These are phyloP conservation scores for Archivesica marissinica DNA, from an alignment of 1,140 invertebrate species.

Conservation along the genomic window DNA sequence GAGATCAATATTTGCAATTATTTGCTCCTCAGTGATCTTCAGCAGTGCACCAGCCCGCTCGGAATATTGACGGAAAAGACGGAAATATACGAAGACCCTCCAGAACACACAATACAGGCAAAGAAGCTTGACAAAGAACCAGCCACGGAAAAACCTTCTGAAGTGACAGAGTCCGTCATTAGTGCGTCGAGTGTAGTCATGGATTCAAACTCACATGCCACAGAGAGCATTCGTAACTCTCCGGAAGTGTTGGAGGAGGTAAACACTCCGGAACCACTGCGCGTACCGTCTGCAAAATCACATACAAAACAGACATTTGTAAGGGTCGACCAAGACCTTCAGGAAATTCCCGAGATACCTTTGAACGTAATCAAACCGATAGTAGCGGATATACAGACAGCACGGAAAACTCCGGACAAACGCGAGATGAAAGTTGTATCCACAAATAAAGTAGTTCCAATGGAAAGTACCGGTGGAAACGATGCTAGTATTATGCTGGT, in stretches of 20 bases:
- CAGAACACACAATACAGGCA: neutral
- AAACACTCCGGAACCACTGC: constrained; percentile 20
- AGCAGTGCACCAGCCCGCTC: constrained; percentile 26
- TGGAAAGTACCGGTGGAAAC: constrained; percentile 24
- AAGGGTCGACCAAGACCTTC: constrained; percentile 22
- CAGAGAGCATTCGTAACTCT: constrained; percentile 36
- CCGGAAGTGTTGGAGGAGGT: constrained; percentile 6
- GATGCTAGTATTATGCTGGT: constrained; percentile 54
- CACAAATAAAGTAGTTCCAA: constrained; percentile 50
- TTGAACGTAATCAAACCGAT: constrained; percentile 31
- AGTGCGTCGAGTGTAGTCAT: constrained; percentile 53
- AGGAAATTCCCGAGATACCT: constrained; percentile 56
- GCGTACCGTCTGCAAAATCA: neutral
- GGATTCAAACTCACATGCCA: constrained; percentile 40
- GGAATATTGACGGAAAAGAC: constrained; percentile 60
- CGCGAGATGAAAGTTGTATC: constrained; percentile 50
- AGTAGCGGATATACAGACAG: neutral
- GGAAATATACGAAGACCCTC: constrained; percentile 33
- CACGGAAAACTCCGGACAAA: neutral
- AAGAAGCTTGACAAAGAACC: neutral
- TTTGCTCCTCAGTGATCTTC: constrained; percentile 61
- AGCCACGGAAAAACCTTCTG: constrained; percentile 8
- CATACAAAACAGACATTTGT: constrained; percentile 26
- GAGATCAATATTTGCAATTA: constrained; percentile 71
- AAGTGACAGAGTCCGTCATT: constrained; percentile 41